A percentile compares a stretch with the other conserved stretches of the same genome.
These are phyloP conservation scores for Volucella inflata DNA, from an alignment of 2,888 invertebrate species.

Conservation along the genomic window DNA sequence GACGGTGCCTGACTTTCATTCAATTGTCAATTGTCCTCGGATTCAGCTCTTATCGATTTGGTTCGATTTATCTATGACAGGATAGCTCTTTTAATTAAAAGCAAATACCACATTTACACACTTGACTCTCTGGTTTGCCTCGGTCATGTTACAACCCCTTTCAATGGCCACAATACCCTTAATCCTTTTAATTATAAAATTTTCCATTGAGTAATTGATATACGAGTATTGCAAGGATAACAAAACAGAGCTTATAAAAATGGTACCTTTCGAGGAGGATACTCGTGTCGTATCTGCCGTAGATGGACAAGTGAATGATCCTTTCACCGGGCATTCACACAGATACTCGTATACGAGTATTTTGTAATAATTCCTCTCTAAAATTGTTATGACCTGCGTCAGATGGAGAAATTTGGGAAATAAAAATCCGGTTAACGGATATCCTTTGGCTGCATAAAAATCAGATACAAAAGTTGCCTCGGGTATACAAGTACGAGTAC, in stretches of 20 bases:
- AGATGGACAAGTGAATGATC: too few species aligned
- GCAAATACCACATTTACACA: slow-evolving; percentile 69
- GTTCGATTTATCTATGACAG: slow-evolving; percentile 69
- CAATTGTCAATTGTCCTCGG: slow-evolving; percentile 23
- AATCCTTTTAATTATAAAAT: slow-evolving; percentile 69
- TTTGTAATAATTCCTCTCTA: neutral
- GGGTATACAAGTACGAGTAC: too few species aligned
- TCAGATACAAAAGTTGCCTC: too few species aligned
- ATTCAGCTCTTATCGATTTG: slow-evolving; percentile 39
- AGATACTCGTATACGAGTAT: too few species aligned
- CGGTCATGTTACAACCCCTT: neutral
- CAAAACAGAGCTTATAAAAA: slow-evolving; percentile 22
- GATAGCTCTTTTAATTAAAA: slow-evolving; percentile 70
- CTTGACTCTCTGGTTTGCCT: slow-evolving; percentile 31
- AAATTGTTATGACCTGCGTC: too few species aligned
- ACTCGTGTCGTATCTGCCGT: too few species aligned
- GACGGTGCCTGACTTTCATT: slow-evolving; percentile 7
- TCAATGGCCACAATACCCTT: neutral
- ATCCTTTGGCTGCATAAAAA: too few species aligned
- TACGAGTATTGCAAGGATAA: slow-evolving; percentile 43
- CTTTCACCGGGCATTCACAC: too few species aligned
- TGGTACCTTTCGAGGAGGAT: neutral
- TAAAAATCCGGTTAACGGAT: too few species aligned
- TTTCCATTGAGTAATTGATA: slow-evolving; percentile 51
- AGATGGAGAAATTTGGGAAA: too few species aligned